These are phyloP conservation scores for Macropis europaea DNA, from an alignment of 2,888 invertebrate species.

Conservation along the genomic window DNA sequence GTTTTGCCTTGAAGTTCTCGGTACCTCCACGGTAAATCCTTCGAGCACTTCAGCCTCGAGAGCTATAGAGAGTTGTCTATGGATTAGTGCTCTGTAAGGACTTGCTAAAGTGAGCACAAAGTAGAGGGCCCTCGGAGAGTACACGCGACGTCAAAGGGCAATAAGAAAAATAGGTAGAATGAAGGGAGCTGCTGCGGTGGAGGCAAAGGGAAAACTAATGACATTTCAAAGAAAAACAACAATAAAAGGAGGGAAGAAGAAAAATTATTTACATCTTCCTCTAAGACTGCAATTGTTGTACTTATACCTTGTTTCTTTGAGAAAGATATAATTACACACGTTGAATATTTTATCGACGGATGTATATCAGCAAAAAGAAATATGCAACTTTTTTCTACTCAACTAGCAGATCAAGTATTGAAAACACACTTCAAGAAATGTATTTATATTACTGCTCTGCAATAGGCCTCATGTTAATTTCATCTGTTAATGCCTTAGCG, in stretches of 20 bases:
- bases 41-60: constrained; percentile 60
- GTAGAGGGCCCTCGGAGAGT: constrained; percentile 52
- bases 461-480: too few species aligned
- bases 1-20: constrained; percentile 34
- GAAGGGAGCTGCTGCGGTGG: constrained; percentile 2
- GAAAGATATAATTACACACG: too few species aligned
- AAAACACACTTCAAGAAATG: too few species aligned
- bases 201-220: constrained; percentile 1
- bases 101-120: constrained; percentile 56
- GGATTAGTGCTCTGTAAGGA: constrained; percentile 63
- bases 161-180: constrained; percentile 50
- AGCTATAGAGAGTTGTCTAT: constrained; percentile 63
- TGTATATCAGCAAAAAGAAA: too few species aligned
- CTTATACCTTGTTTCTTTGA: too few species aligned
- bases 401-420: too few species aligned
- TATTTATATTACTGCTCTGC: too few species aligned
- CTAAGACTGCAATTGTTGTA: too few species aligned
- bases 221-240: neutral
- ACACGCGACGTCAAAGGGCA: constrained; percentile 49
- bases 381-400: too few species aligned
- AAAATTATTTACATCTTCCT: neutral
- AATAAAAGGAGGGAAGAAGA: neutral
- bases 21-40: constrained; percentile 58
- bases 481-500: too few species aligned
- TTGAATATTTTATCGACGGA: too few species aligned